Base-by-base conservation (phyloP, 2,888 invertebrate species). In the Copidosoma aretas region DNA sequence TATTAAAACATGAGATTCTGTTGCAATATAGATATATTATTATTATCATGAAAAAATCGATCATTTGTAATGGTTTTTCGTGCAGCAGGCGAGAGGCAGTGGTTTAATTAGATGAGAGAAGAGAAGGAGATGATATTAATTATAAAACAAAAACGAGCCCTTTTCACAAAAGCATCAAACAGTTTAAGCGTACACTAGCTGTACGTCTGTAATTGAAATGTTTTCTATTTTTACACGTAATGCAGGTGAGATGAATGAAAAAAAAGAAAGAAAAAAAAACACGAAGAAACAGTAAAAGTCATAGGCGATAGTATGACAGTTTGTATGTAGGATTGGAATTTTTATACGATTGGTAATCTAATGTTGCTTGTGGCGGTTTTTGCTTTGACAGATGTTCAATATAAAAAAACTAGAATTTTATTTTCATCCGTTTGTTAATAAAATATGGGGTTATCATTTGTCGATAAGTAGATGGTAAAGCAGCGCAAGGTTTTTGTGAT, bases 221-320 rank as follows among this genome's bases (percentile, higher is more conserved):
- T 78, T 81, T 81, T 81, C 80, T 82, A 81, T 81, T 81, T 81
- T 81, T 81, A 81, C 81, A 81, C 82, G 74, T 74, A 75, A 76
- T 75, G 76, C 67, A 67, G 67, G 52, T 41, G 61, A 49, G 54
- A 59, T 53, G 51, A 64, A 49, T 63, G 19, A 57, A 39, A 56
- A 52, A 54, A 1, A 58, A 43, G n/a, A n/a, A 62, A 39, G 25
- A 60, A 67, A 32, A 57, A 43, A 53, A 54, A 66, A 53, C 62
- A 25, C 61, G 54, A 60, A 41, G 52, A 68, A 58, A 59, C 58
- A 64, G 61, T 53, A 8, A 46, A 46, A 46, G 17, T 46, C 15
- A 46, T 14, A 14, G 61, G 39, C 58, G 39, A 41, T 15, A 53
- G 32, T 32, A 32, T 32, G 32, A 32, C 32, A 32, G 8, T 32